Evolutionary conservation across 2,797 vertebrate species (phyloP).

Genomic region (Aldrovandia affinis): DNA sequence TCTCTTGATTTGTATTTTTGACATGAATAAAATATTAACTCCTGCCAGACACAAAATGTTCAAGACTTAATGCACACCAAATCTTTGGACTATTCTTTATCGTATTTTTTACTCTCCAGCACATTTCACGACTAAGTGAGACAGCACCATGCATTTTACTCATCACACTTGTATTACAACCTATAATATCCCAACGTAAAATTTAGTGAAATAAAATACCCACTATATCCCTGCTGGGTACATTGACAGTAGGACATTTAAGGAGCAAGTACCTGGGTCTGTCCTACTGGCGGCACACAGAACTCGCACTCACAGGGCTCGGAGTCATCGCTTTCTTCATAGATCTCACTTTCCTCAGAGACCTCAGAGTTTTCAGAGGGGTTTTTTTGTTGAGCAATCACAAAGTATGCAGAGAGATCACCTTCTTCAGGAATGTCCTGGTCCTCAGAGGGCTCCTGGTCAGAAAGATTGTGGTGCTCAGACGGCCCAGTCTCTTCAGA

Average conservation of each 20-base stretch:
- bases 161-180: slow-evolving; percentile 12
- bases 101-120: background rate
- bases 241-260: background rate
- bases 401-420: background rate
- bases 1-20: background rate
- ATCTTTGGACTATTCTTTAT: background rate
- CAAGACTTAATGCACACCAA: background rate
- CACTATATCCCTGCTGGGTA: background rate
- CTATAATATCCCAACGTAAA: slow-evolving; percentile 9
- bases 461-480: background rate
- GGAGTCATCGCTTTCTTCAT: slow-evolving; percentile 60
- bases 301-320: slow-evolving; percentile 74
- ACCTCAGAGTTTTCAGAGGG: slow-evolving; percentile 29
- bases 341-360: slow-evolving; percentile 55
- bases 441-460: background rate
- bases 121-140: background rate
- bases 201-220: slow-evolving; percentile 16
- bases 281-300: slow-evolving; percentile 66
- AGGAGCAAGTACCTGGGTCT: slow-evolving; percentile 60
- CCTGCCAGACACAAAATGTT: background rate
- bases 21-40: background rate
- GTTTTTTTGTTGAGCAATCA: background rate
- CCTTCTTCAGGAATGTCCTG: background rate
- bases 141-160: background rate
- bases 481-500: background rate